A percentile compares a stretch with the other conserved stretches of the same genome.
Conservation (phyloP, 2,113 vertebrate species). For the Columba livia region DNA sequence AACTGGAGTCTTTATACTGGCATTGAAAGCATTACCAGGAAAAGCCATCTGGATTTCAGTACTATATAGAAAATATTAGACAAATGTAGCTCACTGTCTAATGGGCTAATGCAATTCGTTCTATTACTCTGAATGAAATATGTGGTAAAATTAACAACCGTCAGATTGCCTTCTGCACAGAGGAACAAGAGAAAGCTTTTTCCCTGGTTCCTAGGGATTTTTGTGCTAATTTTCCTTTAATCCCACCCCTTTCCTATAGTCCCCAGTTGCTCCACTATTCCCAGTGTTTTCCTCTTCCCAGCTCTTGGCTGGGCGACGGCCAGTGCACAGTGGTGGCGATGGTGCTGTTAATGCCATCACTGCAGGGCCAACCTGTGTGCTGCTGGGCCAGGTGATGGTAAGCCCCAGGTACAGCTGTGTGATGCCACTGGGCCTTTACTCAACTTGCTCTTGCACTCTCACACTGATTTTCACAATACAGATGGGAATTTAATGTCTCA, state of each 20-base stretch:
- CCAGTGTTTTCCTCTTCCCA: not conserved
- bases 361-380: rapidly evolving
- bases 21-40: not conserved
- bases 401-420: not conserved
- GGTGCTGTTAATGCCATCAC: not conserved
- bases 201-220: not conserved
- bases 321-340: not conserved
- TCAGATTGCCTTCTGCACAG: not conserved
- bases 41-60: not conserved
- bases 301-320: not conserved
- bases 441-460: not conserved
- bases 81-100: not conserved
- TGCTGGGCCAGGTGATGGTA: not conserved
- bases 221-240: not conserved
- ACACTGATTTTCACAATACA: not conserved
- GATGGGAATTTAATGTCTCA: not conserved
- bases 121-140: not conserved
- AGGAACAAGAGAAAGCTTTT: not conserved
- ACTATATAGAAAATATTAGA: not conserved
- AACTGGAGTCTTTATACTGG: not conserved
- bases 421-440: not conserved
- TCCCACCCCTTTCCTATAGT: not conserved
- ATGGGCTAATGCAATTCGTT: not conserved
- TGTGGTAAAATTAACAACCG: not conserved
- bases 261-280: not conserved